Conservation (phyloP, 2,888 invertebrate species). For the Polymixis flavicincta region DNA sequence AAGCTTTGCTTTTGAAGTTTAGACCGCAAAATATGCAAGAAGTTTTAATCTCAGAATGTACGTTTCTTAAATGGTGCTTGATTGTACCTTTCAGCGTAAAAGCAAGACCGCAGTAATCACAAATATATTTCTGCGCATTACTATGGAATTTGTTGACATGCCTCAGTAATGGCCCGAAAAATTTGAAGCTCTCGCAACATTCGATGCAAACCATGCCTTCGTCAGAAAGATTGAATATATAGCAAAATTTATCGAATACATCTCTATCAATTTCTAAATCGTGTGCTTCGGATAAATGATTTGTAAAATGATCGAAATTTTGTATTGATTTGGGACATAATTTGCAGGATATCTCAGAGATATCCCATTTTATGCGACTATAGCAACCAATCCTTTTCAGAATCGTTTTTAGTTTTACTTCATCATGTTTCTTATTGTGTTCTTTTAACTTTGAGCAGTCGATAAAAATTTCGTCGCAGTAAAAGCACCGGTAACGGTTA, state of each 20-base stretch:
- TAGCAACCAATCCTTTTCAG: slow-evolving; percentile 43
- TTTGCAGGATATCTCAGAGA: slow-evolving; percentile 75
- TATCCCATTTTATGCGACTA: slow-evolving; percentile 74
- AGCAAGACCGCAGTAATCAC: slow-evolving; percentile 74
- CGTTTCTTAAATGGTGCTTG: slow-evolving; percentile 67
- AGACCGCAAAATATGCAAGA: slow-evolving; percentile 51
- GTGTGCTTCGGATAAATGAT: slow-evolving; percentile 66
- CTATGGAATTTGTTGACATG: slow-evolving; percentile 74
- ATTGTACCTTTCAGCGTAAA: slow-evolving; percentile 72
- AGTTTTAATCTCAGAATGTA: slow-evolving; percentile 54
- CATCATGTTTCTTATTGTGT: slow-evolving; percentile 30
- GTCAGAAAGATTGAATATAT: slow-evolving; percentile 73
- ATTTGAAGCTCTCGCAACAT: slow-evolving; percentile 71
- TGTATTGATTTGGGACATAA: slow-evolving; percentile 67
- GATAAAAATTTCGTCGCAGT: slow-evolving; percentile 62
- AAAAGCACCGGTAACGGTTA: slow-evolving; percentile 72
- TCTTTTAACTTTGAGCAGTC: slow-evolving; percentile 44
- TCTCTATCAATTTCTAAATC: slow-evolving; percentile 62
- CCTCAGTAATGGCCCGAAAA: slow-evolving; percentile 72
- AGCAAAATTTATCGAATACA: slow-evolving; percentile 58
- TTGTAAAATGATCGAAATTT: slow-evolving; percentile 67
- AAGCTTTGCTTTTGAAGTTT: slow-evolving; percentile 31
- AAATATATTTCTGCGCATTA: slow-evolving; percentile 68
- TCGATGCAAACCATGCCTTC: slow-evolving; percentile 71
- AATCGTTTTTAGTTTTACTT: slow-evolving; percentile 28